phyloP scores from a whole-genome alignment of 2,888 invertebrate species.

The Cecidostiba fungosa region DNA sequence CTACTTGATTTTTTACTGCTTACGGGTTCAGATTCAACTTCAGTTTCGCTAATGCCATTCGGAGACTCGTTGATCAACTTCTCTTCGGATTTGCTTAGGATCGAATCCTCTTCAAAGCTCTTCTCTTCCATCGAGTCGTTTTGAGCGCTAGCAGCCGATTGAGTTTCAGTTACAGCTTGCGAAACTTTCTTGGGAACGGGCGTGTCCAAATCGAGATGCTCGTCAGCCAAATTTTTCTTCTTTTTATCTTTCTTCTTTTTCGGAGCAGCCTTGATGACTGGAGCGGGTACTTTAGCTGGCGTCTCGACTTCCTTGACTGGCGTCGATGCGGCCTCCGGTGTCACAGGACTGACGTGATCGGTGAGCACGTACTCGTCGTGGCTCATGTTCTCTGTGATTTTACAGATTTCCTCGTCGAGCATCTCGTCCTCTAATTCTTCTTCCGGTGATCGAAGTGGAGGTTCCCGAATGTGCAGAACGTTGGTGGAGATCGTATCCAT shows the following conservation, averaged over 20 bases:
- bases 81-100: neutral
- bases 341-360: slow-evolving; percentile 75
- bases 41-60: neutral
- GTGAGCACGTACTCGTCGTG: slow-evolving; percentile 78
- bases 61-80: neutral
- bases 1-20: slow-evolving; percentile 7
- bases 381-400: slow-evolving; percentile 79
- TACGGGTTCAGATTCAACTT: neutral
- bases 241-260: slow-evolving; percentile 63
- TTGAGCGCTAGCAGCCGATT: neutral
- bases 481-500: neutral
- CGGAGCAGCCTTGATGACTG: slow-evolving; percentile 23
- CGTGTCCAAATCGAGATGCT: slow-evolving; percentile 71
- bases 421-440: slow-evolving; percentile 76
- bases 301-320: slow-evolving; percentile 61
- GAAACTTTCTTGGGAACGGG: slow-evolving; percentile 32
- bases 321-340: slow-evolving; percentile 70
- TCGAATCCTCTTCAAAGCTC: neutral
- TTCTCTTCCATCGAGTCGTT: neutral
- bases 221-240: slow-evolving; percentile 73
- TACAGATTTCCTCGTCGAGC: slow-evolving; percentile 78
- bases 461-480: neutral
- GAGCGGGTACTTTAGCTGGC: slow-evolving; percentile 14
- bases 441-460: slow-evolving; percentile 60
- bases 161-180: neutral